Conservation (phyloP, 2,113 vertebrate genomes). For the Corythaeola cristata region DNA sequence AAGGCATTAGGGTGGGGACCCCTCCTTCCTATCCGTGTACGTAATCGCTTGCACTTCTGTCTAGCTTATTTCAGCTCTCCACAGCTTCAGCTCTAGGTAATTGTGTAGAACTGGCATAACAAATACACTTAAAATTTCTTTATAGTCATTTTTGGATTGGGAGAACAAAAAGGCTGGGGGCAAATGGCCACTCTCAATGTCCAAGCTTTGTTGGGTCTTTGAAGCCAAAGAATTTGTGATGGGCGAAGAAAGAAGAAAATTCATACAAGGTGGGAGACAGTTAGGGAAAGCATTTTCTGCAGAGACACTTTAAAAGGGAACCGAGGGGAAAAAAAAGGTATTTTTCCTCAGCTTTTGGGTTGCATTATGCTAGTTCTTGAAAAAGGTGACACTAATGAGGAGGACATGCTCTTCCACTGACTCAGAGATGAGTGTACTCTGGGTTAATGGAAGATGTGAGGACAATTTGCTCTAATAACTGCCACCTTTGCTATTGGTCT, state of each 20-base stretch:
- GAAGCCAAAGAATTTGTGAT: background rate
- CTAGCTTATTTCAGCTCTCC: background rate
- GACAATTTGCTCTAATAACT: background rate
- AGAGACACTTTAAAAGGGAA: background rate
- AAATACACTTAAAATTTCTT: background rate
- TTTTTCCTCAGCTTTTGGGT: background rate
- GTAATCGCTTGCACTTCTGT: background rate
- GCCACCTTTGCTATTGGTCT: background rate
- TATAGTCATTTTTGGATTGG: background rate
- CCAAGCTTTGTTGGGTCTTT: background rate
- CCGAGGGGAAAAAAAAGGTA: background rate
- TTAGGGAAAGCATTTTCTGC: background rate
- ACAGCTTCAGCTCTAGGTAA: background rate
- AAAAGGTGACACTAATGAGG: background rate
- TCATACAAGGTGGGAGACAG: background rate
- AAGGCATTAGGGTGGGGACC: background rate
- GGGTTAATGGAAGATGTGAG: background rate
- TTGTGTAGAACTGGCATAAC: background rate
- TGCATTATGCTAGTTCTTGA: background rate
- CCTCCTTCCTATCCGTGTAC: background rate
- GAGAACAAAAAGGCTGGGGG: background rate
- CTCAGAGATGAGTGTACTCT: background rate
- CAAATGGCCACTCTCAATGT: background rate
- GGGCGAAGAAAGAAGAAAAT: background rate
- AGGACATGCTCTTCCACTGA: background rate